Conservation (phyloP, 1,140 invertebrate species). For the Cotesia chilonis region DNA sequence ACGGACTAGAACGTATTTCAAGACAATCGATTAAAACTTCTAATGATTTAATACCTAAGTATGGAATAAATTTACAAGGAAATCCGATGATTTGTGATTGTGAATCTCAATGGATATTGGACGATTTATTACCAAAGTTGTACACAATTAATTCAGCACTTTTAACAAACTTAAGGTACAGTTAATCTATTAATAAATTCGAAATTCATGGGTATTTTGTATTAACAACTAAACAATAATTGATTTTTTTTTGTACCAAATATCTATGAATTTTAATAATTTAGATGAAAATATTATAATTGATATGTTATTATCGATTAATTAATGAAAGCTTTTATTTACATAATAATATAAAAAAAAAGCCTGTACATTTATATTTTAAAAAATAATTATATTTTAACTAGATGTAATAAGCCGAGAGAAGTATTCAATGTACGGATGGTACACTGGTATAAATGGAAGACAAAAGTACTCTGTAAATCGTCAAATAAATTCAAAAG, state of each 20-base stretch:
- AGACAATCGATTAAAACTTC: constrained; percentile 39
- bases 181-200: constrained; percentile 19
- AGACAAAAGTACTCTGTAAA: constrained; percentile 51
- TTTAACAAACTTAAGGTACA: constrained; percentile 54
- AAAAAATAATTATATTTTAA: constrained; percentile 8
- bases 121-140: constrained; percentile 48
- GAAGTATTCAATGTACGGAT: constrained; percentile 47
- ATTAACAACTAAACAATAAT: constrained; percentile 8
- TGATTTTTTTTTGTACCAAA: no score
- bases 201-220: background rate
- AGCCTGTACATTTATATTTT: background rate
- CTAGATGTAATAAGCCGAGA: constrained; percentile 50
- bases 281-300: no score
- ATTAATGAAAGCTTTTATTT: constrained; percentile 15
- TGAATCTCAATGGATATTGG: constrained; percentile 56
- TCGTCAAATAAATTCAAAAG: background rate
- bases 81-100: constrained; percentile 61
- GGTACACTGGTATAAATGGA: constrained; percentile 57
- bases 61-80: constrained; percentile 54
- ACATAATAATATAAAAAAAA: constrained; percentile 6
- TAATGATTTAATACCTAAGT: constrained; percentile 30
- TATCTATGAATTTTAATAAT: no score
- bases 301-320: no score
- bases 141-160: constrained; percentile 45
- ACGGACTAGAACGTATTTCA: constrained; percentile 48